These are phyloP conservation scores for Cartodere bifasciata DNA, from an alignment of 2,888 invertebrate species.

Conservation along the genomic window DNA sequence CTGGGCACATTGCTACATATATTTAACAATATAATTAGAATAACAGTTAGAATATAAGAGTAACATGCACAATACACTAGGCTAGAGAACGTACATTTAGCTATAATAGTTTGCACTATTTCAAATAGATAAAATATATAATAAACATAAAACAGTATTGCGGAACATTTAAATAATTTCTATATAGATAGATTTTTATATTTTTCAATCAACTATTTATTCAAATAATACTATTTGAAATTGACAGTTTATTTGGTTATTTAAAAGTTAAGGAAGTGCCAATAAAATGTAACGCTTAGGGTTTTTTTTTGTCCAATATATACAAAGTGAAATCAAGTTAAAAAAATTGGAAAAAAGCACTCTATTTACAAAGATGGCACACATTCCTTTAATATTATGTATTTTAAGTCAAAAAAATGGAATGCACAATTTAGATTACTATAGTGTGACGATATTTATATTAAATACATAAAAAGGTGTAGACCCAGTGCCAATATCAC, in stretches of 20 bases:
- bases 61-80: constrained; percentile 36
- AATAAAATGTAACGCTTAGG: too few species aligned
- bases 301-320: too few species aligned
- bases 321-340: constrained; percentile 2
- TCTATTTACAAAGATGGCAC: constrained; percentile 3
- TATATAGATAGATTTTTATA: constrained; percentile 5
- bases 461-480: too few species aligned
- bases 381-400: constrained; percentile 3
- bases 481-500: constrained; percentile 13
- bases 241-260: neutral
- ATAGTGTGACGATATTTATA: too few species aligned
- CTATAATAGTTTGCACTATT: too few species aligned
- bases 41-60: constrained; percentile 36
- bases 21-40: constrained; percentile 35
- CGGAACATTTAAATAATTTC: constrained; percentile 2
- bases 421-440: too few species aligned
- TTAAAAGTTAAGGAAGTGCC: too few species aligned
- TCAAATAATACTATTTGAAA: constrained; percentile 5
- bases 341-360: neutral
- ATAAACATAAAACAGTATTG: neutral
- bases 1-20: constrained; percentile 38
- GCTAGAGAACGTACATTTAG: too few species aligned
- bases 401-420: too few species aligned
- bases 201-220: constrained; percentile 4
- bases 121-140: neutral